Evolutionary conservation across 2,797 vertebrate species (phyloP), one percentile per base, ranked within the genome.

Genomic region (Ptychobarbus kaznakovi): DNA sequence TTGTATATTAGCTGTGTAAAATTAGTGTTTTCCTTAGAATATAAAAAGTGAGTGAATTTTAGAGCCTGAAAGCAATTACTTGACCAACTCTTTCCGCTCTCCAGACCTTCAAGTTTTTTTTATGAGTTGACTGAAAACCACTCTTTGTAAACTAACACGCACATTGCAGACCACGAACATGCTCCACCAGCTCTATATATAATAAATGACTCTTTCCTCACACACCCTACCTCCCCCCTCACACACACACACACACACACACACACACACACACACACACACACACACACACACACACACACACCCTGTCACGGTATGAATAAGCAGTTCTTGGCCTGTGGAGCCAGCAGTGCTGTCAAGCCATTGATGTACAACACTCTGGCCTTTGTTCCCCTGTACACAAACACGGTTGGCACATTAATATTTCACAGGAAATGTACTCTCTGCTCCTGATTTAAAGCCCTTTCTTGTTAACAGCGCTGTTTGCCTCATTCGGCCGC

Each of bases 331-430:
- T 89, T 56, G 69, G 89, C 80, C 87, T 90, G 88, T 86, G 89
- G 82, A 92, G 90, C 92, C 92, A 86, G 90, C 92, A 93, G 92
- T 93, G 90, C 92, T 92, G 92, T 94, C 93, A 93, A 91, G 88
- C 92, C 91, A 92, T 90, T 94, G 94, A 94, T 94, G 94, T 95
- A 94, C 93, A 94, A 94, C 95, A 94, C 92, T 92, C 92, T 92
- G 92, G 90, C 94, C 93, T 94, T 93, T 95, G 94, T 95, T 95
- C 93, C 78, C 89, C 91, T 87, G 93, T 92, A 94, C 94, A 95
- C 94, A 94, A 96, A 95, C 94, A 95, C 93, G 93, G 91, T 94
- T 94, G 94, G 92, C 91, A 93, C 94, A 95, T 96, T 90, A 96
- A 96, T 95, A 95, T 95, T 95, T 95, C 90, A 96, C 92, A 90